phyloP scores from a whole-genome alignment of 2,888 invertebrate species.

The Chrysopilus asiliformis region DNA sequence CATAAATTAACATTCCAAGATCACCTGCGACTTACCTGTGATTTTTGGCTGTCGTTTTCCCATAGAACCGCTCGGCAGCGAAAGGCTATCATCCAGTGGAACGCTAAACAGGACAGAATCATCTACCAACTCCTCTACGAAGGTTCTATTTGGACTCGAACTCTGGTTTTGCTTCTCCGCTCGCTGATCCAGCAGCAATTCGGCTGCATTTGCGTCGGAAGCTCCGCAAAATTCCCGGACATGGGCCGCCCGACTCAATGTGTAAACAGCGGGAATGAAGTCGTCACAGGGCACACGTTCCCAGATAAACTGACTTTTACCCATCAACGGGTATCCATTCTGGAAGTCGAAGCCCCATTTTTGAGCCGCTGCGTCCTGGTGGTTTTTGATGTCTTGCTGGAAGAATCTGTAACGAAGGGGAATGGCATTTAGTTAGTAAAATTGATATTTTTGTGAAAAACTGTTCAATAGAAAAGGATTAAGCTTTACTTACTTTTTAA shows the following conservation, averaged over 20 bases:
- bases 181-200: constrained; percentile 28
- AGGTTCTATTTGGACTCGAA: constrained; percentile 7
- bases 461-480: not conserved
- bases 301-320: constrained; percentile 27
- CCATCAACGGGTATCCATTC: constrained; percentile 25
- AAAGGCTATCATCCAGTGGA: constrained; percentile 16
- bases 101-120: constrained; percentile 19
- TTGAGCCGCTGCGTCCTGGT: constrained; percentile 48
- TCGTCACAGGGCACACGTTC: constrained; percentile 31
- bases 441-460: not conserved
- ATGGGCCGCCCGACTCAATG: constrained; percentile 34
- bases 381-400: constrained; percentile 27
- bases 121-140: constrained; percentile 1
- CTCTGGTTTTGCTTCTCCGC: constrained; percentile 28
- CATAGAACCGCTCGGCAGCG: constrained; percentile 10
- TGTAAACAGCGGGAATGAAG: constrained; percentile 33
- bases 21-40: constrained; percentile 31
- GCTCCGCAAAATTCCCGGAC: constrained; percentile 23
- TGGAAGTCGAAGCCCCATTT: constrained; percentile 36
- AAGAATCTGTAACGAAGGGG: constrained; percentile 20
- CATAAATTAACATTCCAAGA: too few species aligned
- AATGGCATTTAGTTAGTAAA: not conserved
- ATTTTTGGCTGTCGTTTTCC: constrained; percentile 34
- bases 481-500: constrained; percentile 24
- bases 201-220: constrained; percentile 15